Evolutionary conservation across 2,113 vertebrate species (phyloP).

Genomic region (Pterophyllum scalare): DNA sequence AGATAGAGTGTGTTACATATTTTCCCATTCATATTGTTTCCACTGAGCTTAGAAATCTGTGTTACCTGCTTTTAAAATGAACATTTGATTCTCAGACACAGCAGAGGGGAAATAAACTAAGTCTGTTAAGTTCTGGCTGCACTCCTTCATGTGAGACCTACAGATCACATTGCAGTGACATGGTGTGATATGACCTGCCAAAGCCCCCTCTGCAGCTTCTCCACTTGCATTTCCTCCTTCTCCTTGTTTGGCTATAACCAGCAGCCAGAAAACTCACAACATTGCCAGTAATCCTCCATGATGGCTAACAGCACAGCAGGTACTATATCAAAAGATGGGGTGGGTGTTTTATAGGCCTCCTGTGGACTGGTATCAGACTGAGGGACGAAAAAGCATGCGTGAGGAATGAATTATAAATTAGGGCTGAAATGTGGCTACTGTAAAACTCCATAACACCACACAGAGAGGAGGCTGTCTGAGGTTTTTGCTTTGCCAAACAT

Average conservation of each 20-base stretch:
- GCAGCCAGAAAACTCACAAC: constrained; percentile 41
- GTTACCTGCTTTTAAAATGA: constrained; percentile 5
- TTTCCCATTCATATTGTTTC: constrained; percentile 8
- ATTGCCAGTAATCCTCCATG: constrained; percentile 56
- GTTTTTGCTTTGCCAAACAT: constrained; percentile 34
- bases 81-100: not conserved
- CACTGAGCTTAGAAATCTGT: constrained; percentile 16
- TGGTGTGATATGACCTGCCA: constrained; percentile 37
- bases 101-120: not conserved
- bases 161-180: constrained; percentile 44
- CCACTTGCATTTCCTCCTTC: constrained; percentile 38
- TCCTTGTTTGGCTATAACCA: constrained; percentile 32
- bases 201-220: constrained; percentile 27
- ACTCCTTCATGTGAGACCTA: constrained; percentile 15
- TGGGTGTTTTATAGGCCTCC: constrained; percentile 53
- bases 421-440: constrained; percentile 46
- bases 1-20: constrained; percentile 55
- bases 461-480: constrained; percentile 20
- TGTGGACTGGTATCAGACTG: constrained; percentile 39
- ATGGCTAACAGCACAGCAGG: constrained; percentile 60
- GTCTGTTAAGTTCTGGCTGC: not conserved
- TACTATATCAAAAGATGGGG: constrained; percentile 54
- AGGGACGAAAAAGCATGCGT: constrained; percentile 22
- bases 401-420: constrained; percentile 49
- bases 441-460: constrained; percentile 23